Percentiles rank a stretch among this genome's conserved stretches.
These are phyloP conservation scores for Macrobrachium rosenbergii DNA, from an alignment of 1,140 invertebrate genomes.

Conservation along the genomic window DNA sequence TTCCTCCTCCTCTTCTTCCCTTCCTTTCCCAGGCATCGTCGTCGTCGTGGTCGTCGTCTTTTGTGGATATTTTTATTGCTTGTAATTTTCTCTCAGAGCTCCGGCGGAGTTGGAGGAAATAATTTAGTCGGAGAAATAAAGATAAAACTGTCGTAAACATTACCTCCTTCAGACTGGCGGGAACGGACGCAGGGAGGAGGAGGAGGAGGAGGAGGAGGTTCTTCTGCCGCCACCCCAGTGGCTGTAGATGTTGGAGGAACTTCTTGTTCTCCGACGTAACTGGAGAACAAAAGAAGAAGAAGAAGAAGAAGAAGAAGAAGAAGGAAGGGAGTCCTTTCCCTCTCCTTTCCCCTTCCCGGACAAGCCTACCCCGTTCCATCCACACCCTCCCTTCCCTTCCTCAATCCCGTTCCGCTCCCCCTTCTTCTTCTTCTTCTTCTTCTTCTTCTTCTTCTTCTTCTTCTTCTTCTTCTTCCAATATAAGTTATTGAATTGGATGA, in stretches of 20 bases:
- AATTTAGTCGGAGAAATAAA: conserved; percentile 37
- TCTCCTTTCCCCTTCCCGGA: too few relatives aligned
- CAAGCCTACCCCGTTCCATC: too few relatives aligned
- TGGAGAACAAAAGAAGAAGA: not conserved
- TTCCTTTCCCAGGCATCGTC: too few relatives aligned
- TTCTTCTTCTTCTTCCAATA: too few relatives aligned
- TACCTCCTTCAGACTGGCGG: conserved; percentile 19
- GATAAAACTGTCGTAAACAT: conserved; percentile 41
- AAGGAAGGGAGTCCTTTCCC: too few relatives aligned
- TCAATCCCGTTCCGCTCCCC: too few relatives aligned
- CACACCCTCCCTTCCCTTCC: too few relatives aligned
- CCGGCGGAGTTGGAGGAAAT: conserved; percentile 41
- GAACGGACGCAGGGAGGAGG: not conserved
- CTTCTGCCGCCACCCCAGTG: too few relatives aligned
- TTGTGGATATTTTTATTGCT: conserved; percentile 44
- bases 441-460: too few relatives aligned
- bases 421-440: too few relatives aligned
- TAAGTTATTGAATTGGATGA: conserved; percentile 18
- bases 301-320: too few relatives aligned
- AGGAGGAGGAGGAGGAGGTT: not conserved
- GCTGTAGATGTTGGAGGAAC: conserved; percentile 6
- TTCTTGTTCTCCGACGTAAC: not conserved
- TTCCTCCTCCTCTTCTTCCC: too few relatives aligned
- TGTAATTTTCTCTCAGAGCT: conserved; percentile 42
- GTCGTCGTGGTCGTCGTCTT: not conserved